Evolutionary conservation across 2,797 vertebrate genomes (phyloP).

Genomic region (Emydoidea blandingii): DNA sequence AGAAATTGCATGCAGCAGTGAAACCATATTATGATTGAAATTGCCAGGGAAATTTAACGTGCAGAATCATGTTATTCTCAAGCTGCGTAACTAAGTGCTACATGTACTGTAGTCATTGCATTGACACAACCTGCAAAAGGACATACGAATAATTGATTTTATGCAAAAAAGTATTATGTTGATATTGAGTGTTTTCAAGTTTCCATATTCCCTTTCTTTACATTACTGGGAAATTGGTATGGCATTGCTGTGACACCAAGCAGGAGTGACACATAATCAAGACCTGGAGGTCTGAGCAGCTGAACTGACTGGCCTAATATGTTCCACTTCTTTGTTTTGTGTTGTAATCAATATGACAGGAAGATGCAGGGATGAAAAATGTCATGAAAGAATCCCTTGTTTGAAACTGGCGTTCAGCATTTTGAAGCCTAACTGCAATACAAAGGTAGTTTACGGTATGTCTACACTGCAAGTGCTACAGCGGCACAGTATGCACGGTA

Average conservation of each 20-base stretch:
- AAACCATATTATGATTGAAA: constrained; percentile 33
- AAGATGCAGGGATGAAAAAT: not conserved
- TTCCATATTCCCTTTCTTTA: not conserved
- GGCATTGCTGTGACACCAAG: constrained; percentile 9
- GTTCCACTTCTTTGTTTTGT: not conserved
- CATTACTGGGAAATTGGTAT: not conserved
- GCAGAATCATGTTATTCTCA: not conserved
- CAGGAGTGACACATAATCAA: constrained; percentile 4
- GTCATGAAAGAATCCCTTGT: not conserved
- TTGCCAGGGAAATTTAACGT: constrained; percentile 43
- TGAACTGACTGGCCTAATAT: not conserved
- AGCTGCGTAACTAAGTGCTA: constrained; percentile 55
- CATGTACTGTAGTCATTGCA: constrained; percentile 54
- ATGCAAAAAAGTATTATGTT: constrained; percentile 17
- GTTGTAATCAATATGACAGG: not conserved
- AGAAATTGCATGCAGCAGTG: constrained; percentile 22
- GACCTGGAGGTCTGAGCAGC: not conserved
- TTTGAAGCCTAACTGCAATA: not conserved
- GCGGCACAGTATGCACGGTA: not conserved
- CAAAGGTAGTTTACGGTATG: not conserved
- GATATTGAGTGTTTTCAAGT: not conserved
- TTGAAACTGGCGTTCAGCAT: not conserved
- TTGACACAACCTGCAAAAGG: constrained; percentile 63
- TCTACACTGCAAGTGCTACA: not conserved
- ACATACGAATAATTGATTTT: constrained; percentile 5